These are phyloP conservation scores for Philereme vetulata DNA, from an alignment of 2,888 invertebrate genomes.

Conservation along the genomic window DNA sequence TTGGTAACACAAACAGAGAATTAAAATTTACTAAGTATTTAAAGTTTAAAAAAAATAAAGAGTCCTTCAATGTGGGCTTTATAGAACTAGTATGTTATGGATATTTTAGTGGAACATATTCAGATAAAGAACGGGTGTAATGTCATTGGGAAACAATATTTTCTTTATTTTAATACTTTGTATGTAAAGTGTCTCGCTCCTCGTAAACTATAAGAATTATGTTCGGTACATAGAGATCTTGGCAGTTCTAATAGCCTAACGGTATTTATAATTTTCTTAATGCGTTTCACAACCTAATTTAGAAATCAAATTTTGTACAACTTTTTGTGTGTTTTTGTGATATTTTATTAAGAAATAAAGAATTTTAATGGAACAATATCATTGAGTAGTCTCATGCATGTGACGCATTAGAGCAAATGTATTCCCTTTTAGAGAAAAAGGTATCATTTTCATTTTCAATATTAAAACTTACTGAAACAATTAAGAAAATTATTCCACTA, in stretches of 20 bases:
- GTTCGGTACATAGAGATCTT: background rate
- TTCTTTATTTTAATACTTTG: conserved; percentile 44
- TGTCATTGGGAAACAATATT: conserved; percentile 38
- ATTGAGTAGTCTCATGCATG: conserved; percentile 48
- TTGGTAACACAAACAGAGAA: conserved; percentile 59
- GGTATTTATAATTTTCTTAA: too few relatives aligned
- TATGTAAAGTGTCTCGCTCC: conserved; percentile 18
- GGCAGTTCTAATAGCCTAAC: background rate
- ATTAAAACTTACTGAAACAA: too few relatives aligned
- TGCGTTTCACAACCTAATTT: too few relatives aligned
- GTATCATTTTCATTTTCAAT: conserved; percentile 1
- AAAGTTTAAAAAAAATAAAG: conserved; percentile 48
- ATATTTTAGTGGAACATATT: conserved; percentile 36
- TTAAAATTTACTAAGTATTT: conserved; percentile 60
- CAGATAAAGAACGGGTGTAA: conserved; percentile 27
- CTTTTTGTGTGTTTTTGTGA: too few relatives aligned
- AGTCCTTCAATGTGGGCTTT: conserved; percentile 42
- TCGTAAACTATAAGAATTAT: conserved; percentile 13
- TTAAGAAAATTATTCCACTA: too few relatives aligned
- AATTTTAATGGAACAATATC: conserved; percentile 65
- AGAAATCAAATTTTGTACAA: too few relatives aligned
- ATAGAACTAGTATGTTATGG: conserved; percentile 43
- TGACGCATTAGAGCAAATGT: conserved; percentile 46
- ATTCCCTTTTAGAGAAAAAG: conserved; percentile 35
- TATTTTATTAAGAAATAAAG: too few relatives aligned